A percentile compares a stretch with the other conserved stretches of the same genome.
Evolutionary conservation across 2,888 invertebrate species (phyloP).

Genomic region (Pterostichus niger): DNA sequence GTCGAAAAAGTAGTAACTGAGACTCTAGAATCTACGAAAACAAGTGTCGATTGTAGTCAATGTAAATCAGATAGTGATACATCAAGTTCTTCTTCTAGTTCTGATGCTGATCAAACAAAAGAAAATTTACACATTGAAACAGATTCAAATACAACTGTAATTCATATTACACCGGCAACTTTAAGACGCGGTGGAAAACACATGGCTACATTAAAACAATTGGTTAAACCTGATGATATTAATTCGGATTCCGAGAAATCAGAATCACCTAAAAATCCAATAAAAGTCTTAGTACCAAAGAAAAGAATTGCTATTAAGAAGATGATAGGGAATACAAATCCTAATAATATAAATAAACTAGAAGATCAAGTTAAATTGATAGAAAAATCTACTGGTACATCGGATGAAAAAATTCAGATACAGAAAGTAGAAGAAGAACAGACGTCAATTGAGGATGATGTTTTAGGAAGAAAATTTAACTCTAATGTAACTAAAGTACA

Average conservation of each 20-base stretch:
- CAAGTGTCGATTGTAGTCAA: conserved; percentile 4
- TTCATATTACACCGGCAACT: conserved; percentile 11
- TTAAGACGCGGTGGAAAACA: conserved; percentile 18
- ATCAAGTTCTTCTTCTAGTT: conserved; percentile 22
- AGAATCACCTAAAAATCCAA: conserved; percentile 5
- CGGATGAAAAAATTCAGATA: conserved; percentile 9
- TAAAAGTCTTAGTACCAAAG: background rate
- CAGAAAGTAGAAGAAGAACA: background rate
- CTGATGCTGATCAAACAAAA: conserved; percentile 20
- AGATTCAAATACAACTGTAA: conserved; percentile 33
- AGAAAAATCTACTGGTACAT: background rate
- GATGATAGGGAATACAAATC: too few relatives aligned
- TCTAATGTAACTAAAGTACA: conserved; percentile 36
- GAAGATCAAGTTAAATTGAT: background rate
- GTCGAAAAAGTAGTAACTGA: background rate
- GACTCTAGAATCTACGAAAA: background rate
- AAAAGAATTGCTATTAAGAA: background rate
- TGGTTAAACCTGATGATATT: conserved; percentile 20
- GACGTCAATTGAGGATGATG: background rate
- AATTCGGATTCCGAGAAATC: conserved; percentile 14
- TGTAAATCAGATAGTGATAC: background rate
- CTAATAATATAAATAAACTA: background rate
- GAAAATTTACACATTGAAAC: conserved; percentile 16
- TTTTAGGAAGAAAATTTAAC: conserved; percentile 2
- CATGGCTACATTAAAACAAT: conserved; percentile 21